Conservation (phyloP, 2,113 vertebrate genomes). For the Pluvianellus socialis region DNA sequence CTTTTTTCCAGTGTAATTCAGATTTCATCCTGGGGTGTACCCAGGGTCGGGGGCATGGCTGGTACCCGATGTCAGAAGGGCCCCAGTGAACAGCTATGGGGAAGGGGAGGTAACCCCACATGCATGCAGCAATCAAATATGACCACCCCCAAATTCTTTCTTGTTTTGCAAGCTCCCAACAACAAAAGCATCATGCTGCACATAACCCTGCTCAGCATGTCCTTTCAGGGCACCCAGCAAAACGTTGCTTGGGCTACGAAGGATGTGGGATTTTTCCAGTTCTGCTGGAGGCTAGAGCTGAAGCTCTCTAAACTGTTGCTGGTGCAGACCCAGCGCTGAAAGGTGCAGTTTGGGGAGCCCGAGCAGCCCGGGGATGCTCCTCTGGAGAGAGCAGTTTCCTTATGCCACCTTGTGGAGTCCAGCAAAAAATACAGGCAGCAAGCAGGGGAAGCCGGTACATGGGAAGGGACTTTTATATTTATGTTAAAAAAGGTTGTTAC, state of each 20-base stretch:
- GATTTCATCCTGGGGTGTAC: not conserved
- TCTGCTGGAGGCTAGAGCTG: not conserved
- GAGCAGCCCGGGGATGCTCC: not conserved
- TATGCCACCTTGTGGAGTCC: slow-evolving; percentile 4
- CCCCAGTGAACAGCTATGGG: not conserved
- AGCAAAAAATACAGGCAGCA: not conserved
- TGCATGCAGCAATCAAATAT: not conserved
- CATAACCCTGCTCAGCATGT: accelerated
- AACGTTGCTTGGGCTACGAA: not conserved
- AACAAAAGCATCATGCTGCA: accelerated
- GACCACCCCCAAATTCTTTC: too few relatives aligned
- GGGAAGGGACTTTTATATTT: not conserved
- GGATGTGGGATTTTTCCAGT: not conserved
- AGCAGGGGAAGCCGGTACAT: not conserved
- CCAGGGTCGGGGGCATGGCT: accelerated
- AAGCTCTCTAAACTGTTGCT: not conserved
- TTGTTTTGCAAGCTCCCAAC: not conserved
- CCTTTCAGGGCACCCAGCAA: not conserved
- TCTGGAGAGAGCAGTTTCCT: not conserved
- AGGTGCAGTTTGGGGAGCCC: not conserved
- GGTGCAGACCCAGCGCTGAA: not conserved
- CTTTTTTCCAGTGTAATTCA: not conserved
- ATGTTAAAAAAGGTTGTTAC: not conserved
- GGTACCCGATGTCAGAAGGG: not conserved
- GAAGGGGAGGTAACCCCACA: not conserved